Conservation (phyloP, 2,888 invertebrate species). For the Pasiphila rectangulata region DNA sequence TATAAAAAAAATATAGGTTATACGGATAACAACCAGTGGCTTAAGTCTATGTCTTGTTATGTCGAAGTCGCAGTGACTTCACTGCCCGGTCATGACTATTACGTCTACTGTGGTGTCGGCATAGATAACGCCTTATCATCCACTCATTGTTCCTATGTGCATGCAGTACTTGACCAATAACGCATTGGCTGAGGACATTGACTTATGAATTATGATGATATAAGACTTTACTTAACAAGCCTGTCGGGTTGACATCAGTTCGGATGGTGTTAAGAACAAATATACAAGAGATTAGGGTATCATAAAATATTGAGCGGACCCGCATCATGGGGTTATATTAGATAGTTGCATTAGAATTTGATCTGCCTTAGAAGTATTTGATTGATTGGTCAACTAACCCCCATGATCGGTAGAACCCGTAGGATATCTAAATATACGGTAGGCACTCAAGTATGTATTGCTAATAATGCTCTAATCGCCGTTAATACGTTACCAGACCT, state of each 20-base stretch:
- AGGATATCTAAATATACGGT: too few species aligned
- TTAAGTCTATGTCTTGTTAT: too few species aligned
- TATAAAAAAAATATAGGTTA: too few species aligned
- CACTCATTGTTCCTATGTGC: slow-evolving; percentile 74
- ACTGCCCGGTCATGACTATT: slow-evolving; percentile 5
- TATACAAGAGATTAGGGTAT: neutral
- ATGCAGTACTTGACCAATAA: slow-evolving; percentile 61
- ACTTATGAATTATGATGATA: slow-evolving; percentile 62
- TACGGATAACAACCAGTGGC: too few species aligned
- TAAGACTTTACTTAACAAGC: slow-evolving; percentile 32
- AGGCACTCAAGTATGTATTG: too few species aligned
- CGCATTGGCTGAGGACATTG: slow-evolving; percentile 58
- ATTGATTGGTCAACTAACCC: too few species aligned
- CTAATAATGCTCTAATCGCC: slow-evolving; percentile 7
- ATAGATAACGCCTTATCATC: slow-evolving; percentile 77
- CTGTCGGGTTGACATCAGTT: slow-evolving; percentile 7
- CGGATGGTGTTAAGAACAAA: too few species aligned
- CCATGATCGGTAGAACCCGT: too few species aligned
- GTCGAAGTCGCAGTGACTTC: slow-evolving; percentile 5
- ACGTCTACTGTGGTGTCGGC: slow-evolving; percentile 34
- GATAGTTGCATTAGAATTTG: neutral
- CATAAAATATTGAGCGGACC: neutral
- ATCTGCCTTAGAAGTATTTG: too few species aligned
- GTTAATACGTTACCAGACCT: slow-evolving; percentile 8
- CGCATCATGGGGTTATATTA: neutral